Evolutionary conservation across 2,888 invertebrate species (phyloP).

Genomic region (Zootermopsis nevadensis): DNA sequence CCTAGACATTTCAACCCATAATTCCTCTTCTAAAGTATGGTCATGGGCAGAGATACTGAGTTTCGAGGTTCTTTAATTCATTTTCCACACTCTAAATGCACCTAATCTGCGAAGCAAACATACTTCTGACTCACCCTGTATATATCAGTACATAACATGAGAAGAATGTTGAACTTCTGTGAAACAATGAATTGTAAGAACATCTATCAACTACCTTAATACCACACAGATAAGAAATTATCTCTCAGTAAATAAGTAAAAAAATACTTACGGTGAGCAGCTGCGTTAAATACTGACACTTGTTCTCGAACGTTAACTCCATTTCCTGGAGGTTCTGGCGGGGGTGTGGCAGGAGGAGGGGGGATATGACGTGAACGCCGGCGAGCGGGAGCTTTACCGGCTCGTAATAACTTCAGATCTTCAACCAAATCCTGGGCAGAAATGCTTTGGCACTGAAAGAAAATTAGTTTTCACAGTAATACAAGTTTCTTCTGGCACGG

Average conservation of each 20-base stretch:
- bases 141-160: no score
- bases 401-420: slow-evolving; percentile 78
- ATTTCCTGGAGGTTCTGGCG: slow-evolving; percentile 69
- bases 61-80: no score
- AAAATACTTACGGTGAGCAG: slow-evolving; percentile 57
- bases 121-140: no score
- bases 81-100: no score
- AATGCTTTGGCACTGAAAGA: slow-evolving; percentile 85
- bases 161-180: no score
- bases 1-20: no score
- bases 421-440: slow-evolving; percentile 87
- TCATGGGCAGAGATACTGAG: no score
- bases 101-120: no score
- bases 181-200: no score
- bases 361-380: slow-evolving; percentile 56
- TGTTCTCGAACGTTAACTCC: slow-evolving; percentile 66
- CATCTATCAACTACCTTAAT: no score
- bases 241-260: neutral
- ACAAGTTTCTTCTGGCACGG: neutral
- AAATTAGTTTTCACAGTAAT: slow-evolving; percentile 24
- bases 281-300: slow-evolving; percentile 65
- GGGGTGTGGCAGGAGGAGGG: slow-evolving; percentile 72
- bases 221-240: no score
- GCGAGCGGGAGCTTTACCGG: slow-evolving; percentile 68
- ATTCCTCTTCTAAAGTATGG: no score